These are phyloP conservation scores for Zapus hudsonius DNA, from an alignment of 2,113 vertebrate genomes.

Conservation along the genomic window DNA sequence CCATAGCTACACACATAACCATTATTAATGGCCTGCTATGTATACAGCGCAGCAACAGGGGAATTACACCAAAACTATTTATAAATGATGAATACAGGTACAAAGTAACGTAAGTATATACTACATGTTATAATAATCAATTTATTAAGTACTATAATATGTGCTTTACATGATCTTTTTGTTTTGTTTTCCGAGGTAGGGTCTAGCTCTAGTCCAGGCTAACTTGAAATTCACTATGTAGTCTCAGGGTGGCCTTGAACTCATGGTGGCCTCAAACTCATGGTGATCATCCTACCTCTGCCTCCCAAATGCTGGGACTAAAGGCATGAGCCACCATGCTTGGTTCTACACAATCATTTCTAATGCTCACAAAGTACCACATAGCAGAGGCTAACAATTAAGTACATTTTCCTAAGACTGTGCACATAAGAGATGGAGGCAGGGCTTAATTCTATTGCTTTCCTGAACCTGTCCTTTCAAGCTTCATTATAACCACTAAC, in stretches of 20 bases:
- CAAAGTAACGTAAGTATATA: neutral
- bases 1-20: neutral
- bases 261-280: no score
- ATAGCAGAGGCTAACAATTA: neutral
- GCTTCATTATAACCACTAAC: neutral
- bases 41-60: neutral
- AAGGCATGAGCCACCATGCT: no score
- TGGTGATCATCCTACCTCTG: no score
- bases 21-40: neutral
- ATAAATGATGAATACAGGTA: neutral
- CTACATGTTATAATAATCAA: neutral
- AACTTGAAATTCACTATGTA: no score
- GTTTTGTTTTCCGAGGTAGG: no score
- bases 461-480: conserved; percentile 8
- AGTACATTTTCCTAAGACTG: neutral
- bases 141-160: conserved; percentile 15
- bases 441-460: conserved; percentile 6
- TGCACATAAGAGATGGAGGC: neutral
- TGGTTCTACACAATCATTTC: neutral
- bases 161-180: neutral
- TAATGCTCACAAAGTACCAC: conserved; percentile 28
- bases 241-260: no score
- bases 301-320: no score
- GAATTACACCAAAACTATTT: conserved; percentile 44
- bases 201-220: no score